Conservation (phyloP, 2,113 vertebrate species). For the Pseudolaguvia tuberculata region DNA sequence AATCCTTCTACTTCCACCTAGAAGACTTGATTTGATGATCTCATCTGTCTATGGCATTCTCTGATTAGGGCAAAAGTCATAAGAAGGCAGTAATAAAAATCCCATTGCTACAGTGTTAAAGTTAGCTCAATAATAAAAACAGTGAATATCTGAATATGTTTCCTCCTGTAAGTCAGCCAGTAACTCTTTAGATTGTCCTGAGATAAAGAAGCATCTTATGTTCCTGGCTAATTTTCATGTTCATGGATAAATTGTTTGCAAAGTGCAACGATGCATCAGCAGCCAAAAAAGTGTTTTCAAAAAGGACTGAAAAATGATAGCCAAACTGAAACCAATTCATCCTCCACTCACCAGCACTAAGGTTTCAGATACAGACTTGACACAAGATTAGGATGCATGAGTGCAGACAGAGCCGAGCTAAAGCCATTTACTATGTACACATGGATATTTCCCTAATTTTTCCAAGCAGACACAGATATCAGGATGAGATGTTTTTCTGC, state of each 20-base stretch:
- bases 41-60: too few relatives aligned
- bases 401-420: not conserved
- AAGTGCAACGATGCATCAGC: not conserved
- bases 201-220: not conserved
- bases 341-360: not conserved
- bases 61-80: too few relatives aligned
- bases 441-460: constrained; percentile 35
- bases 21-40: too few relatives aligned
- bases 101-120: not conserved
- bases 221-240: not conserved
- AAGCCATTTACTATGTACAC: constrained; percentile 28
- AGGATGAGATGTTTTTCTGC: constrained; percentile 40
- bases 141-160: too few relatives aligned
- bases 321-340: constrained; percentile 3
- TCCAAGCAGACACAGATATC: constrained; percentile 32
- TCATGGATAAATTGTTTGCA: not conserved
- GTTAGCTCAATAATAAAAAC: not conserved
- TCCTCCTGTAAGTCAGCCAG: too few relatives aligned
- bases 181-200: not conserved
- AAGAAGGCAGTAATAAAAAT: too few relatives aligned
- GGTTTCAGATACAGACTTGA: not conserved
- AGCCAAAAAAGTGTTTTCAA: too few relatives aligned
- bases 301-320: not conserved
- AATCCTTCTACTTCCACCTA: too few relatives aligned
- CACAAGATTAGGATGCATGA: constrained; percentile 18